A percentile compares a stretch with the other conserved stretches of the same genome.
Evolutionary conservation across 2,888 invertebrate genomes (phyloP).

Genomic region (Scaptomyza polygonia): DNA sequence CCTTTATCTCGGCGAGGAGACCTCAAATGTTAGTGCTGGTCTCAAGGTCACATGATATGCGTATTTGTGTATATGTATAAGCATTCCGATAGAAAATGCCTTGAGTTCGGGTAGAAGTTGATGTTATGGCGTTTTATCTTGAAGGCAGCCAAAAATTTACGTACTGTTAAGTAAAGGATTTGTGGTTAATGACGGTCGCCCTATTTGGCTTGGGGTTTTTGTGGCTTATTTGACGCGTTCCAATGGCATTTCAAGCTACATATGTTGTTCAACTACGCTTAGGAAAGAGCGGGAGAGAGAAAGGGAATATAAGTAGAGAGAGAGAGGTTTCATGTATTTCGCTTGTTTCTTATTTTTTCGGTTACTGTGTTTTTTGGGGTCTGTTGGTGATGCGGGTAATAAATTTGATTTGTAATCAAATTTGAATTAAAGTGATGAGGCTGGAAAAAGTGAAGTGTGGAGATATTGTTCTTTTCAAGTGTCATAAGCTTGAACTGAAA

Average conservation of each 20-base stretch:
- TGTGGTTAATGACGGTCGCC: constrained; percentile 78
- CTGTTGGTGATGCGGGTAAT: constrained; percentile 65
- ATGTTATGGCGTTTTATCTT: constrained; percentile 63
- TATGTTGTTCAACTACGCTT: constrained; percentile 32
- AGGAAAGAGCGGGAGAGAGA: background rate
- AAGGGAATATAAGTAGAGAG: no score
- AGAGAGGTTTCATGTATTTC: constrained; percentile 1
- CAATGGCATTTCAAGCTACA: constrained; percentile 62
- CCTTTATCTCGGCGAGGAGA: no score
- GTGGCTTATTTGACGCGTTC: constrained; percentile 37
- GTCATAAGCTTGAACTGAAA: constrained; percentile 18
- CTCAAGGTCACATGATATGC: constrained; percentile 77
- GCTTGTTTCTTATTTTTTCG: constrained; percentile 4
- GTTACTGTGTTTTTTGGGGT: no score
- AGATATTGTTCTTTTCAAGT: constrained; percentile 8
- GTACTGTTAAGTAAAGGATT: constrained; percentile 80
- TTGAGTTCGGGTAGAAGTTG: constrained; percentile 1
- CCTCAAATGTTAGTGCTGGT: constrained; percentile 60
- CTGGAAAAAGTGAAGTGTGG: constrained; percentile 12
- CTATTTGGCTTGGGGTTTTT: constrained; percentile 8
- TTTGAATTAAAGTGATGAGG: constrained; percentile 71
- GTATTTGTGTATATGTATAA: constrained; percentile 66
- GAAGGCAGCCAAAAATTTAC: constrained; percentile 74
- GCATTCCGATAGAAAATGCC: constrained; percentile 29
- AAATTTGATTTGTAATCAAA: constrained; percentile 75